Base-by-base conservation (phyloP, 2,888 invertebrate genomes). In the Pseudanteris insignis region DNA sequence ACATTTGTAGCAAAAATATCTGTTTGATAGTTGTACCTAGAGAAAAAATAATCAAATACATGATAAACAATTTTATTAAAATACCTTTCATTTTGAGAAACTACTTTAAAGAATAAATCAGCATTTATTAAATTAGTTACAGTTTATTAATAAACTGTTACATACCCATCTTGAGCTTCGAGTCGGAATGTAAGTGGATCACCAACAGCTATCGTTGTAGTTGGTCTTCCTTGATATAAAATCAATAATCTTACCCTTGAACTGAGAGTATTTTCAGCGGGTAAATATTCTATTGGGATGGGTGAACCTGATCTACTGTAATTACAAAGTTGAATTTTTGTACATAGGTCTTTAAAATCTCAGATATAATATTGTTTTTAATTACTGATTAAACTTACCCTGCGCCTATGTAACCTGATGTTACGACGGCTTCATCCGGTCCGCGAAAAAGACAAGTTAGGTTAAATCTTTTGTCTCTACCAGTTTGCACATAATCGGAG, bases 1-100 rank as follows among this genome's bases (percentile, higher is more conserved):
- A 95, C 94, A 79, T 94, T 94, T 0, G 93, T 94, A 0, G 94
- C 94, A 75, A 95, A 95, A 66, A 95, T 94, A 71, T 95, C 94
- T 0, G 90, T 90, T 0, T 88, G 88, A 69, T 93, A 92, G 74
- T 91, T 92, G 71, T 91, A 91, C 12, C 79, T 79, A 34, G 0
- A 43, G 6, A 18, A 18, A 3, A n/a, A n/a, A n/a, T n/a, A n/a
- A n/a, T n/a, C n/a, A n/a, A n/a, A n/a, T n/a, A n/a, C n/a, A n/a
- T n/a, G n/a, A n/a, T n/a, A n/a, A n/a, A n/a, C n/a, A n/a, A n/a
- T n/a, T n/a, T n/a, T n/a, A n/a, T n/a, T n/a, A n/a, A n/a, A n/a
- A n/a, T n/a, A n/a, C n/a, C n/a, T n/a, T n/a, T n/a, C n/a, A n/a
- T n/a, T n/a, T n/a, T n/a, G n/a, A n/a, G n/a, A n/a, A n/a, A n/a